Conservation (phyloP, 2,797 vertebrate genomes). For the Silurus lanzhouensis region DNA sequence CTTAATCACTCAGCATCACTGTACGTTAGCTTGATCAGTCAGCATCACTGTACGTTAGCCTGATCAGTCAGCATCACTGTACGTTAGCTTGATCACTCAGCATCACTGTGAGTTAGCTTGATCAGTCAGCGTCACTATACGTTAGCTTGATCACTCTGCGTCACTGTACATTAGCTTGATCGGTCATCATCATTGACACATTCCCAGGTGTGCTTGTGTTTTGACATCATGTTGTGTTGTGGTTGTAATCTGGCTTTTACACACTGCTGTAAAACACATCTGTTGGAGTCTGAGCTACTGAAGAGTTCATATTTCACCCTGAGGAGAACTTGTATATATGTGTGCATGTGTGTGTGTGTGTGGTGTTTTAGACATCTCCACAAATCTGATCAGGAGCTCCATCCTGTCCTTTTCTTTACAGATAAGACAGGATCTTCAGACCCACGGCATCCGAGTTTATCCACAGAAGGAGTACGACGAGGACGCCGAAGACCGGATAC, state of each 20-base stretch:
- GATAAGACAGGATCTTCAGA: slow-evolving; percentile 88
- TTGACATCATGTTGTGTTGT: background rate
- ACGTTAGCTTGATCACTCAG: too few relatives aligned
- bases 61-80: too few relatives aligned
- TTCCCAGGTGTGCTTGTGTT: background rate
- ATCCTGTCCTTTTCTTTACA: slow-evolving; percentile 58
- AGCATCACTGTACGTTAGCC: too few relatives aligned
- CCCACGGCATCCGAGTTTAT: slow-evolving; percentile 85
- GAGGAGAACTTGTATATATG: slow-evolving; percentile 3
- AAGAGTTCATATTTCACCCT: slow-evolving; percentile 32
- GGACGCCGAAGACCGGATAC: slow-evolving; percentile 79
- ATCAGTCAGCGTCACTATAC: too few relatives aligned
- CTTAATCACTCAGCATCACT: too few relatives aligned
- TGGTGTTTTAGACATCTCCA: slow-evolving; percentile 33
- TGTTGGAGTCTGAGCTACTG: slow-evolving; percentile 8
- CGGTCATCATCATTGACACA: background rate
- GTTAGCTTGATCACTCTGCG: background rate
- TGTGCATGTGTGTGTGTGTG: slow-evolving; percentile 31
- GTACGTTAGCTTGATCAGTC: too few relatives aligned
- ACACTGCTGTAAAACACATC: slow-evolving; percentile 25
- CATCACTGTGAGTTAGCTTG: too few relatives aligned
- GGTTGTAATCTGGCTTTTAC: background rate
- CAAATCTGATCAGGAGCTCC: slow-evolving; percentile 43
- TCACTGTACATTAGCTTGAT: too few relatives aligned
- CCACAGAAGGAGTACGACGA: slow-evolving; percentile 89